Conservation (phyloP, 2,797 vertebrate species). For the Hoplostethus atlanticus region DNA sequence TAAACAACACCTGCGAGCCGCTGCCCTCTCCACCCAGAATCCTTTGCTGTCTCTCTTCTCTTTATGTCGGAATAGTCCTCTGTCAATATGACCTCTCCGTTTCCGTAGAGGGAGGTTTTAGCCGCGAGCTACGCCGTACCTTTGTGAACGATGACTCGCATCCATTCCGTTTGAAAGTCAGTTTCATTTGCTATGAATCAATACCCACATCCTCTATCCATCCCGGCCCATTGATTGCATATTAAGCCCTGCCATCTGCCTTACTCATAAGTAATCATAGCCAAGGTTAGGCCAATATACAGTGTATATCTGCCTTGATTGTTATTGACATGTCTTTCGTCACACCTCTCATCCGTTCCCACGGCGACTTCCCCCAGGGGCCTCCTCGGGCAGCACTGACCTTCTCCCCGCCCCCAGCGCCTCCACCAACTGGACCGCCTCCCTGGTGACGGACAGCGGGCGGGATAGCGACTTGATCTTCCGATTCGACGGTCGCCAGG, state of each 20-base stretch:
- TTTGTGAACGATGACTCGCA: constrained; percentile 45
- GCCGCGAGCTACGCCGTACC: constrained; percentile 27
- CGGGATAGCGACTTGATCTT: constrained; percentile 91
- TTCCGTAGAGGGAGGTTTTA: constrained; percentile 32
- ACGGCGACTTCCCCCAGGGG: constrained; percentile 82
- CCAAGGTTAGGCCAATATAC: constrained; percentile 70
- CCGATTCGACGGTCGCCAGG: constrained; percentile 94
- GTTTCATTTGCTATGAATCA: constrained; percentile 74
- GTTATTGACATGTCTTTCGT: constrained; percentile 69
- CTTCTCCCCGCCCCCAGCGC: constrained; percentile 91
- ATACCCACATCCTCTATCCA: constrained; percentile 71
- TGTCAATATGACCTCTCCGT: constrained; percentile 34
- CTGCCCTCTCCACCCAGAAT: constrained; percentile 2
- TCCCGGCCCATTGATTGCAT: constrained; percentile 73
- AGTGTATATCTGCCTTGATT: constrained; percentile 47
- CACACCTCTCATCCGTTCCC: constrained; percentile 43
- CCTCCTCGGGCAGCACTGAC: constrained; percentile 95
- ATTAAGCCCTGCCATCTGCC: constrained; percentile 73
- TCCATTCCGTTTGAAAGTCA: constrained; percentile 64
- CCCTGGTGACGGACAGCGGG: constrained; percentile 91
- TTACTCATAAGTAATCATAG: constrained; percentile 72
- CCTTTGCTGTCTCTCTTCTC: constrained; percentile 11
- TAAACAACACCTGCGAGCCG: constrained; percentile 3
- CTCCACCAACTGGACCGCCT: constrained; percentile 93
- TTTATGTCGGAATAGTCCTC: constrained; percentile 23